These are phyloP conservation scores for Sialia sialis DNA, from an alignment of 2,113 vertebrate genomes.

Conservation along the genomic window DNA sequence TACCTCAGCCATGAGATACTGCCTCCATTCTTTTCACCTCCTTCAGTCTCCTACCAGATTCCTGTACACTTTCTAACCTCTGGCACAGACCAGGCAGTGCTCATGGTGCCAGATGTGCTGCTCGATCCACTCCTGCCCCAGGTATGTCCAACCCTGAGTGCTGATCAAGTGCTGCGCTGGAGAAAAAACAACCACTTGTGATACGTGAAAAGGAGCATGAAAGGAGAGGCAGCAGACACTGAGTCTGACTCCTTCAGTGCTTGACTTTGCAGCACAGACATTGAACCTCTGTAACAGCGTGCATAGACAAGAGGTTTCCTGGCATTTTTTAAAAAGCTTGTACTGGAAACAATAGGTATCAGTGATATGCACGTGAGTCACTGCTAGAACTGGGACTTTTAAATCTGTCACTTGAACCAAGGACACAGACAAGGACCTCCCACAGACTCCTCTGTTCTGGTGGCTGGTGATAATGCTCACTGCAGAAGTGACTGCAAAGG, in stretches of 20 bases:
- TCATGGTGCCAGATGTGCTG: accelerated
- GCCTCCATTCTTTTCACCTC: background rate
- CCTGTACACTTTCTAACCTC: background rate
- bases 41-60: background rate
- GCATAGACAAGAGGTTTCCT: background rate
- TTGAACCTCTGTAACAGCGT: background rate
- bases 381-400: background rate
- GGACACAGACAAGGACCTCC: background rate
- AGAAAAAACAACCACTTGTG: background rate
- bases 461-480: background rate
- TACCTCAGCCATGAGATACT: background rate
- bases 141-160: background rate
- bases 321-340: background rate
- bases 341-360: background rate
- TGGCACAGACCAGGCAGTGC: background rate
- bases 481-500: background rate
- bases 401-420: background rate
- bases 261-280: background rate
- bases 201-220: background rate
- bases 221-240: background rate
- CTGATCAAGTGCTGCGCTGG: background rate
- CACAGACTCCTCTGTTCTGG: background rate
- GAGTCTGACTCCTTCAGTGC: background rate
- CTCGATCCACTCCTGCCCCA: background rate
- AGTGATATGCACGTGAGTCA: accelerated